Evolutionary conservation across 2,888 invertebrate species (phyloP).

Genomic region (Nemotelus nigrinus): DNA sequence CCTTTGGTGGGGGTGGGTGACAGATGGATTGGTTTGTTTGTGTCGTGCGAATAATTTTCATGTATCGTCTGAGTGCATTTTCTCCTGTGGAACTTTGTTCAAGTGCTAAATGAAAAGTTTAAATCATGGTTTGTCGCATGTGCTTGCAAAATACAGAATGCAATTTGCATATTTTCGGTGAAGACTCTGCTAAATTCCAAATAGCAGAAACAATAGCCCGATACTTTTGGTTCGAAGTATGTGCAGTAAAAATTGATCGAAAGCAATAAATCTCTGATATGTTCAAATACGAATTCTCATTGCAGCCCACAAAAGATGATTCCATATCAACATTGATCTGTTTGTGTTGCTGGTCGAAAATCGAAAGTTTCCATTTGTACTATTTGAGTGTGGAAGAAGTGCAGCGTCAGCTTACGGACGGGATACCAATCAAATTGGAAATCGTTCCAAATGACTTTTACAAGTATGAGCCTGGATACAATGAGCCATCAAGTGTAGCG

Average conservation of each 20-base stretch:
- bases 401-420: slow-evolving; percentile 17
- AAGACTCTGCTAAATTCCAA: slow-evolving; percentile 56
- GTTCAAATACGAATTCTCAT: background rate
- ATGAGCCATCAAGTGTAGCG: background rate
- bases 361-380: slow-evolving; percentile 43
- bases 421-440: background rate
- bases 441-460: background rate
- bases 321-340: slow-evolving; percentile 34
- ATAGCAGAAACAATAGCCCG: slow-evolving; percentile 58
- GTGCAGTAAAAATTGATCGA: background rate
- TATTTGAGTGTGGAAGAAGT: slow-evolving; percentile 42
- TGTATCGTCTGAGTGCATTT: background rate
- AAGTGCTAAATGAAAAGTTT: slow-evolving; percentile 18
- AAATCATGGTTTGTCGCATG: slow-evolving; percentile 46
- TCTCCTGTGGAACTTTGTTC: background rate
- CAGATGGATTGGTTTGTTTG: too few relatives aligned
- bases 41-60: background rate
- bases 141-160: slow-evolving; percentile 54
- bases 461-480: slow-evolving; percentile 11
- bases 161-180: slow-evolving; percentile 60
- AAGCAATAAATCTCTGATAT: background rate
- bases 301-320: slow-evolving; percentile 41
- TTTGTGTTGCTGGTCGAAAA: slow-evolving; percentile 42
- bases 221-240: slow-evolving; percentile 64
- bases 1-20: too few relatives aligned